Evolutionary conservation across 2,888 invertebrate genomes (phyloP).

Genomic region (Apoderus coryli): DNA sequence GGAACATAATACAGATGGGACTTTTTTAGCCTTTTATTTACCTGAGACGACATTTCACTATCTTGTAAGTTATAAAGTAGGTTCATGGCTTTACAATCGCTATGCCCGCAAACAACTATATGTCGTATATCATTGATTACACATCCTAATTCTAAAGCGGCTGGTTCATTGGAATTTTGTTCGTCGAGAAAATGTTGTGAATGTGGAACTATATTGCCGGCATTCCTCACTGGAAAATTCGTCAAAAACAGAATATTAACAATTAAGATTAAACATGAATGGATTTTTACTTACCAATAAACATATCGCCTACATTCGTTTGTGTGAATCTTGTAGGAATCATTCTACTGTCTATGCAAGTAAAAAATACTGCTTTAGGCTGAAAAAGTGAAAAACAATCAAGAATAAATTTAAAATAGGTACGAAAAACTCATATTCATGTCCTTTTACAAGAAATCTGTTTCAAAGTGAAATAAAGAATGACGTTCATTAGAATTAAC

Average conservation of each 20-base stretch:
- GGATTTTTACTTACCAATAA: slow-evolving; percentile 59
- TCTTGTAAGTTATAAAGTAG: slow-evolving; percentile 69
- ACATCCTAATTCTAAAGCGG: slow-evolving; percentile 88
- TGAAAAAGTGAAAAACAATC: too few relatives aligned
- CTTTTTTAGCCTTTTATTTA: slow-evolving; percentile 31
- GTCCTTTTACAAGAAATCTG: too few relatives aligned
- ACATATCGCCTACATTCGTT: slow-evolving; percentile 95
- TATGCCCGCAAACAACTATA: slow-evolving; percentile 92
- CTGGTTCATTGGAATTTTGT: slow-evolving; percentile 86
- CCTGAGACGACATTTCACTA: slow-evolving; percentile 57
- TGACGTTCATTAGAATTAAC: too few relatives aligned
- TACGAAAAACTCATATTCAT: too few relatives aligned
- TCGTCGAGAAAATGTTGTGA: slow-evolving; percentile 77
- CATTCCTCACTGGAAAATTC: slow-evolving; percentile 66
- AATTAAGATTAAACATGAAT: neutral
- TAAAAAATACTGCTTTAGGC: slow-evolving; percentile 95
- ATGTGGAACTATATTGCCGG: slow-evolving; percentile 90
- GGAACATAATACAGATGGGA: too few relatives aligned
- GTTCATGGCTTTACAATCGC: slow-evolving; percentile 98
- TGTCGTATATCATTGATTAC: slow-evolving; percentile 82
- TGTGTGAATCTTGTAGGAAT: slow-evolving; percentile 90
- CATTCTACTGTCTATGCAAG: slow-evolving; percentile 97
- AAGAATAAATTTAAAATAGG: too few relatives aligned
- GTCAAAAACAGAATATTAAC: neutral
- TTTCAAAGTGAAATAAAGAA: too few relatives aligned